phyloP scores from a whole-genome alignment of 2,888 invertebrate species.

The Lamellibrachia columna region DNA sequence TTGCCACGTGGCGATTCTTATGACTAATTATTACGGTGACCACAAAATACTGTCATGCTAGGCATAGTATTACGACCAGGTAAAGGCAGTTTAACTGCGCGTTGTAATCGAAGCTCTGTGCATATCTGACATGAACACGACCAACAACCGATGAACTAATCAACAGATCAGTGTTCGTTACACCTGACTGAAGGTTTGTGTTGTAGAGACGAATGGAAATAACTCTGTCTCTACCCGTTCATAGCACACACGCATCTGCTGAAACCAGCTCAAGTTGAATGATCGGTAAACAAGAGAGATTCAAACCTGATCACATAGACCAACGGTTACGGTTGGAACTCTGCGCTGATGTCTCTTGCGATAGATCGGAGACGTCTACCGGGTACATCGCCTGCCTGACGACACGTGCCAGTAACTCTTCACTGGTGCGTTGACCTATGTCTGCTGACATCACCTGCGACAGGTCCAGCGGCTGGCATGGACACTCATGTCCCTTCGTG shows the following conservation, averaged over 20 bases:
- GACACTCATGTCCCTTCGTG: neutral
- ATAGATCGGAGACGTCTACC: neutral
- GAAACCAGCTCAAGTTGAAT: neutral
- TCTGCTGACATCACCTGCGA: neutral
- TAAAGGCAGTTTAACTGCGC: neutral
- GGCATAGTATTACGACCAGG: neutral
- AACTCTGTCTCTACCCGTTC: neutral
- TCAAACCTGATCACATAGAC: neutral
- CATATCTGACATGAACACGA: neutral
- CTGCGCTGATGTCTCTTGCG: neutral
- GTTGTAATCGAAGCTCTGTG: neutral
- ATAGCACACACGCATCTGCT: neutral
- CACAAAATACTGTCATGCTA: neutral
- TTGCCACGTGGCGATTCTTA: neutral
- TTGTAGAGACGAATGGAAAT: neutral
- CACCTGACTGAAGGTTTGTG: neutral
- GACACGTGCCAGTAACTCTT: conserved; percentile 1
- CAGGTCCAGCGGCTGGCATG: neutral
- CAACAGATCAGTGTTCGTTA: too few relatives aligned
- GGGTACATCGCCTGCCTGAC: neutral
- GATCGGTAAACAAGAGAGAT: neutral
- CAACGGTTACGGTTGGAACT: neutral
- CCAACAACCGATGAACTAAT: too few relatives aligned
- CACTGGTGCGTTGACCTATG: neutral
- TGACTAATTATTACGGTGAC: neutral